phyloP scores from a whole-genome alignment of 2,113 vertebrate species.

The Spilogale gracilis region DNA sequence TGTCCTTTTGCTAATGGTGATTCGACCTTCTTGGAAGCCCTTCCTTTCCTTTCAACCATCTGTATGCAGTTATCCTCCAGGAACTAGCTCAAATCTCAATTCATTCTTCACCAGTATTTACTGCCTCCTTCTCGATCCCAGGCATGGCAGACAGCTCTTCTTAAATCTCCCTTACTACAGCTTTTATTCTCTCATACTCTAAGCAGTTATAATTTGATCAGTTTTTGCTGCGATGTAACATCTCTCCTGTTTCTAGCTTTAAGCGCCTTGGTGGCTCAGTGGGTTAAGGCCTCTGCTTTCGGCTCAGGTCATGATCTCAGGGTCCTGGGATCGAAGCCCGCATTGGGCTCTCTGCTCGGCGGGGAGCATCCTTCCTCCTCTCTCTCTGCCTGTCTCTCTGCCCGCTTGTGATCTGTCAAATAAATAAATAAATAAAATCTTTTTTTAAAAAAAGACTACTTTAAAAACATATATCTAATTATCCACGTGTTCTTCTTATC shows the following conservation, averaged over 20 bases:
- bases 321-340: no score
- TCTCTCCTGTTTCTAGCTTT: background rate
- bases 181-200: background rate
- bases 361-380: no score
- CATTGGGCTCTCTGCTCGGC: no score
- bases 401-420: no score
- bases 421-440: no score
- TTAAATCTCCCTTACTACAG: background rate
- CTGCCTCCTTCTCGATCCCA: background rate
- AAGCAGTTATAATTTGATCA: background rate
- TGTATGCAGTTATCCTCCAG: background rate
- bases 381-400: no score
- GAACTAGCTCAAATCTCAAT: background rate
- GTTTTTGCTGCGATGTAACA: constrained; percentile 27
- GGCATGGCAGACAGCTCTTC: background rate
- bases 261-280: background rate
- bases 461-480: constrained; percentile 33
- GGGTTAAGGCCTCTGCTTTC: no score
- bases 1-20: background rate
- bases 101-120: background rate
- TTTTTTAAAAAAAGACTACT: background rate
- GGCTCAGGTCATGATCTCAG: no score
- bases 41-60: background rate
- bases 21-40: background rate
- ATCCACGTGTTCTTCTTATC: background rate